Percentiles rank a stretch among this genome's conserved stretches.
phyloP scores from a whole-genome alignment of 2,797 vertebrate species.

The Picus viridis region DNA sequence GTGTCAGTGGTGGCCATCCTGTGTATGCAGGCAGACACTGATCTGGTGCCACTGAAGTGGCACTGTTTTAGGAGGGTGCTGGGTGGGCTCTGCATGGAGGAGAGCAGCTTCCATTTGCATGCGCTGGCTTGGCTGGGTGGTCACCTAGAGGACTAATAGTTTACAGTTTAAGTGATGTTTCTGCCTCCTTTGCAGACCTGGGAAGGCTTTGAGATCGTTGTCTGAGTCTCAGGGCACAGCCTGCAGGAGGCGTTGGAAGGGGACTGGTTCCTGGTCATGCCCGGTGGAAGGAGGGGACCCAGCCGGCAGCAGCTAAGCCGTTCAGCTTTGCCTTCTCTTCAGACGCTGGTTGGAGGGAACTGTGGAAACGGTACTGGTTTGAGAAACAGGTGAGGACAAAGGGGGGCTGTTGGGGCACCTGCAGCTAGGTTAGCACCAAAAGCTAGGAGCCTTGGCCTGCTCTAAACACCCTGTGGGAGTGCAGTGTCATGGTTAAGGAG shows the following conservation, averaged over 20 bases:
- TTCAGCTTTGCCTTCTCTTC: slow-evolving; percentile 95
- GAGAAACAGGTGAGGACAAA: slow-evolving; percentile 88
- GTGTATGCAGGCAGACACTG: neutral
- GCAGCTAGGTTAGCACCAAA: neutral
- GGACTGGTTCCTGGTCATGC: slow-evolving; percentile 90
- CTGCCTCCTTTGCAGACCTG: slow-evolving; percentile 71
- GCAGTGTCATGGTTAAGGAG: neutral
- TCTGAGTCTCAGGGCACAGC: slow-evolving; percentile 81
- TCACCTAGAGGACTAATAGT: neutral
- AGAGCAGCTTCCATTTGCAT: neutral
- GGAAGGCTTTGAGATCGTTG: slow-evolving; percentile 73
- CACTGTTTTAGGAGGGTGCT: neutral
- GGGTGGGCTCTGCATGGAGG: neutral
- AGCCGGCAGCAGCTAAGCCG: slow-evolving; percentile 99
- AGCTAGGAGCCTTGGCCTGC: neutral
- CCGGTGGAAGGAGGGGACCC: slow-evolving; percentile 99
- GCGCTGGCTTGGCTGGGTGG: neutral
- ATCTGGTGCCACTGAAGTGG: neutral
- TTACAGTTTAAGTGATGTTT: neutral
- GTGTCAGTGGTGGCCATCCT: neutral
- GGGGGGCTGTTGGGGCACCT: neutral
- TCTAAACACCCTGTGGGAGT: fast-evolving
- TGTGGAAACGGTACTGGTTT: slow-evolving; percentile 92
- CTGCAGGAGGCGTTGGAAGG: slow-evolving; percentile 82
- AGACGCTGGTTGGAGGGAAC: slow-evolving; percentile 93